A percentile compares a stretch with the other conserved stretches of the same genome.
phyloP scores from a whole-genome alignment of 2,113 vertebrate species.

The Silurus asotus region DNA sequence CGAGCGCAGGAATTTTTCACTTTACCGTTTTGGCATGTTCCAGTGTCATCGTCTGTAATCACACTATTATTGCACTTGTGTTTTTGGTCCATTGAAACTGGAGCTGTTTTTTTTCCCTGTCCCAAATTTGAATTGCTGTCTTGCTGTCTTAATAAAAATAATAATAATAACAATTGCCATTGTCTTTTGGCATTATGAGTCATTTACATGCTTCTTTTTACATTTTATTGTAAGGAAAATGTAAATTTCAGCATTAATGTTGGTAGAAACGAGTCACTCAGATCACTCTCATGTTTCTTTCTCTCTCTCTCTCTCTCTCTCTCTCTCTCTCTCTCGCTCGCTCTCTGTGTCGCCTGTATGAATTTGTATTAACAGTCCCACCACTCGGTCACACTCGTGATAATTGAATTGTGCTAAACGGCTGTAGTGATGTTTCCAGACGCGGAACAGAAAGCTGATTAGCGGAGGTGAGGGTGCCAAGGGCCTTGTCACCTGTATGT shows the following conservation, averaged over 20 bases:
- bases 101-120: background rate
- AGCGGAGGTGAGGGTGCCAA: constrained; percentile 79
- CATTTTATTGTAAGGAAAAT: background rate
- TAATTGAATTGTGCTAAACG: constrained; percentile 95
- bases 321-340: background rate
- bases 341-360: constrained; percentile 11
- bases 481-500: constrained; percentile 85
- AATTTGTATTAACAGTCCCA: constrained; percentile 43
- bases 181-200: background rate
- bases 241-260: constrained; percentile 3
- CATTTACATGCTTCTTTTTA: background rate
- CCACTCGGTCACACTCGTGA: constrained; percentile 84
- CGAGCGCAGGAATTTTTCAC: constrained; percentile 60
- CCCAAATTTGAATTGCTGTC: background rate
- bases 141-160: background rate
- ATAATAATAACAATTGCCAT: background rate
- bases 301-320: constrained; percentile 1
- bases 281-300: background rate
- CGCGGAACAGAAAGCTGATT: constrained; percentile 83
- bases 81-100: constrained; percentile 51
- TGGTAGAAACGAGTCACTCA: background rate
- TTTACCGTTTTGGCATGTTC: constrained; percentile 57
- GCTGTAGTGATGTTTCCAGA: constrained; percentile 87
- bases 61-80: constrained; percentile 45
- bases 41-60: constrained; percentile 62